Percentiles rank a stretch among this genome's conserved stretches.
These are phyloP conservation scores for Pangasianodon hypophthalmus DNA, from an alignment of 2,113 vertebrate genomes.

Conservation along the genomic window DNA sequence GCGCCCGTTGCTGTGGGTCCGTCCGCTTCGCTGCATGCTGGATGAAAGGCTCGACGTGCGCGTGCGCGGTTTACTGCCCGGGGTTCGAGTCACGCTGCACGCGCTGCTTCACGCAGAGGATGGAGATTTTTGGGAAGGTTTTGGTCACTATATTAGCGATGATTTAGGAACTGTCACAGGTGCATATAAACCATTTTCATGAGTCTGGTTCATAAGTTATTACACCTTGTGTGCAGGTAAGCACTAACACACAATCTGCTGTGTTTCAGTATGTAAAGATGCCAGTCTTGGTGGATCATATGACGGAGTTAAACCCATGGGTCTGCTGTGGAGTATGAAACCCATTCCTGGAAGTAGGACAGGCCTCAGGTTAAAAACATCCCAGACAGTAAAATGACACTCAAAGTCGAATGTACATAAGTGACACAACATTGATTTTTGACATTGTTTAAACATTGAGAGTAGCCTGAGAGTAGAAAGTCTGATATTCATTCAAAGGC, in stretches of 20 bases:
- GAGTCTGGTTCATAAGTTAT: neutral
- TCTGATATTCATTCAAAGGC: too few species aligned
- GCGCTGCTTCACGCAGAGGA: conserved; percentile 62
- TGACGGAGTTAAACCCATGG: conserved; percentile 71
- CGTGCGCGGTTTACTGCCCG: conserved; percentile 55
- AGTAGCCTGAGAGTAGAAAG: too few species aligned
- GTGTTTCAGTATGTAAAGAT: conserved; percentile 63
- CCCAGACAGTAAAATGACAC: neutral
- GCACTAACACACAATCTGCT: neutral
- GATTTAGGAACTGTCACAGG: conserved; percentile 60
- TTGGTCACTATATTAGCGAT: conserved; percentile 63
- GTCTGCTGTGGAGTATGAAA: conserved; percentile 75
- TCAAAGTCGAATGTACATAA: neutral
- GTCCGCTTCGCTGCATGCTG: conserved; percentile 63
- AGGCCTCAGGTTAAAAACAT: conserved; percentile 64
- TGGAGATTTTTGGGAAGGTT: conserved; percentile 68
- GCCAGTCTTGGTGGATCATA: conserved; percentile 72
- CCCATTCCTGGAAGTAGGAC: conserved; percentile 70
- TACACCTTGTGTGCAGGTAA: neutral
- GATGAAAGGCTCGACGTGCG: conserved; percentile 66
- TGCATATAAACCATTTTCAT: conserved; percentile 9
- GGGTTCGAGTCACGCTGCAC: conserved; percentile 60
- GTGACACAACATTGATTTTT: neutral
- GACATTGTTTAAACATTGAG: too few species aligned
- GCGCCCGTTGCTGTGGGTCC: conserved; percentile 58